phyloP scores from a whole-genome alignment of 1,140 invertebrate species.

The Drosophila biarmipes region DNA sequence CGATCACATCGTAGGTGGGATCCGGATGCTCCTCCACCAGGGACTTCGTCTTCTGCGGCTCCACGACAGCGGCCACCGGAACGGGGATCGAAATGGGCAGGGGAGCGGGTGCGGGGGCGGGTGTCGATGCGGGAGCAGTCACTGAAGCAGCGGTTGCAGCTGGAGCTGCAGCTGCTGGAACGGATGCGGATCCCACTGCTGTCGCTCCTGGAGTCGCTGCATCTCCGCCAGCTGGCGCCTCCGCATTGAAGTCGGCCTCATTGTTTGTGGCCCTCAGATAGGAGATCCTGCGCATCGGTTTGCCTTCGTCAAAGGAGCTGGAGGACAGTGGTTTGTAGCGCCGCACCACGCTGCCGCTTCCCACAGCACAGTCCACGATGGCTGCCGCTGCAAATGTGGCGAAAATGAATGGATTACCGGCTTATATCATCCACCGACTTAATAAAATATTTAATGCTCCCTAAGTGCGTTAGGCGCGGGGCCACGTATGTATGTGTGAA shows the following conservation, averaged over 20 bases:
- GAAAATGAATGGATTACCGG: not conserved
- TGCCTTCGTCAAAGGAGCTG: constrained; percentile 89
- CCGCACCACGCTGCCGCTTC: constrained; percentile 58
- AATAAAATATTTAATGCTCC: constrained; percentile 19
- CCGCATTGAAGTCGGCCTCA: constrained; percentile 85
- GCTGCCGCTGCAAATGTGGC: constrained; percentile 40
- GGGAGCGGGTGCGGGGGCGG: not conserved
- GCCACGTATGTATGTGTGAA: constrained; percentile 17
- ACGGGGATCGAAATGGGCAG: constrained; percentile 31
- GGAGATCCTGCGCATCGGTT: constrained; percentile 93
- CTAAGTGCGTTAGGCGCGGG: constrained; percentile 5
- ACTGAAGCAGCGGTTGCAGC: not conserved
- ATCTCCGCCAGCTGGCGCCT: constrained; percentile 38
- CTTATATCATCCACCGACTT: not conserved
- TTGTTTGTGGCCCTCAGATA: constrained; percentile 94
- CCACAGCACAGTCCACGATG: constrained; percentile 34
- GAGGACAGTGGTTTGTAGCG: constrained; percentile 72
- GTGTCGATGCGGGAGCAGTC: not conserved
- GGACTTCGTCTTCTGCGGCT: constrained; percentile 71
- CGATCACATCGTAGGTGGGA: constrained; percentile 78
- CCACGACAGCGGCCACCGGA: constrained; percentile 51
- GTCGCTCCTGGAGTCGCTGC: not conserved
- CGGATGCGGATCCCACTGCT: not conserved
- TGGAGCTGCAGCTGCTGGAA: not conserved
- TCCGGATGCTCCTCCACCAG: constrained; percentile 77